phyloP scores from a whole-genome alignment of 2,797 vertebrate species.

The Xiphorhynchus erythropygius region DNA sequence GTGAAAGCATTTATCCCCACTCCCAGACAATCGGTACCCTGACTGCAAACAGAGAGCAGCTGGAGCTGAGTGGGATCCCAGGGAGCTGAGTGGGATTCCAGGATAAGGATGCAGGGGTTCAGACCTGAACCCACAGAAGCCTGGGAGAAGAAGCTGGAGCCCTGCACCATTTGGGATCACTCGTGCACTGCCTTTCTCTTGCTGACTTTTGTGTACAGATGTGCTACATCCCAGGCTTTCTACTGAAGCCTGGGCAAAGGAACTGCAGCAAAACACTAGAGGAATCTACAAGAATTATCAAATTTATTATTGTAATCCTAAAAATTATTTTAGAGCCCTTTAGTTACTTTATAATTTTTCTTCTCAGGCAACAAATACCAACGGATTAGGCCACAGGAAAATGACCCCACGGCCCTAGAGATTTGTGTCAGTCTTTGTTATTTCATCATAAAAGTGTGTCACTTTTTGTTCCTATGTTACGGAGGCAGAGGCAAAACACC shows the following conservation, averaged over 20 bases:
- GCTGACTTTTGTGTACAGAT: neutral
- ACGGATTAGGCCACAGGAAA: neutral
- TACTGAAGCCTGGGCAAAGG: neutral
- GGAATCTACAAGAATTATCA: neutral
- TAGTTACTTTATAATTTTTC: neutral
- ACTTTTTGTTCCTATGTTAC: neutral
- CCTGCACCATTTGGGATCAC: neutral
- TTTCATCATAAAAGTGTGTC: neutral
- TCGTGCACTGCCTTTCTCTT: neutral
- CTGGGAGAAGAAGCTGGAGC: neutral
- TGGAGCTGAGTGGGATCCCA: neutral
- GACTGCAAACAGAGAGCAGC: neutral
- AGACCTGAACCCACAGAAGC: neutral
- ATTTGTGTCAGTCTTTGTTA: neutral
- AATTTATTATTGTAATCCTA: neutral
- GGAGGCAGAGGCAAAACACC: neutral
- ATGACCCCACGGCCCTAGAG: neutral
- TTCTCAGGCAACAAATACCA: neutral
- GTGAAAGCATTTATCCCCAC: neutral
- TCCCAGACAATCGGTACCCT: neutral
- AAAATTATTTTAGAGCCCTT: neutral
- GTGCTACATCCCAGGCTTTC: neutral
- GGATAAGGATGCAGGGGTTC: neutral
- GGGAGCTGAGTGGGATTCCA: neutral
- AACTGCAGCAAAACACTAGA: neutral